Evolutionary conservation across 1,140 invertebrate species (phyloP).

Genomic region (Drosophila ficusphila): DNA sequence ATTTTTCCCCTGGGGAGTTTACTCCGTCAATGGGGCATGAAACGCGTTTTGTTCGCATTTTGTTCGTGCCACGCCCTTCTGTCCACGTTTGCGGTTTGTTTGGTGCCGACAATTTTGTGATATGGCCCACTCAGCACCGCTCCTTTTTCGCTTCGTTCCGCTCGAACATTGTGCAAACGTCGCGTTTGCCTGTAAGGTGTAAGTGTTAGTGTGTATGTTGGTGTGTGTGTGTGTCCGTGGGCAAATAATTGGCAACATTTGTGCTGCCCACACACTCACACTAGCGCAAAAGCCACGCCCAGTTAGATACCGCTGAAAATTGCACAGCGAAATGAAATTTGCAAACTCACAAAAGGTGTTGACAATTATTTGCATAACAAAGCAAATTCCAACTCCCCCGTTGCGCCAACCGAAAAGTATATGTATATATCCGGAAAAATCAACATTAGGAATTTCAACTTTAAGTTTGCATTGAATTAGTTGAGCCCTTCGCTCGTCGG

Average conservation of each 20-base stretch:
- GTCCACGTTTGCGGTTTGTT: constrained; percentile 67
- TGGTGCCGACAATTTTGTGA: constrained; percentile 59
- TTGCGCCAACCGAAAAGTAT: constrained; percentile 16
- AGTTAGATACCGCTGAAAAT: constrained; percentile 56
- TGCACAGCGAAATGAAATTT: constrained; percentile 68
- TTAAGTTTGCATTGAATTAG: constrained; percentile 44
- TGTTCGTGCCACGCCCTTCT: constrained; percentile 60
- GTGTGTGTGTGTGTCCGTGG: constrained; percentile 32
- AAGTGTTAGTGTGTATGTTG: neutral
- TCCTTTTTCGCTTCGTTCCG: constrained; percentile 29
- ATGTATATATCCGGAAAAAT: constrained; percentile 31
- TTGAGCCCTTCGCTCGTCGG: constrained; percentile 1
- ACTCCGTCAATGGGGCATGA: constrained; percentile 70
- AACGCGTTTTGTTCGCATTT: constrained; percentile 73
- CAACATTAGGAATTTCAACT: constrained; percentile 51
- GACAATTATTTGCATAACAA: constrained; percentile 79
- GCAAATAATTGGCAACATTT: constrained; percentile 76
- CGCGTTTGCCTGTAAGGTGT: constrained; percentile 24
- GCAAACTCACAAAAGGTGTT: constrained; percentile 74
- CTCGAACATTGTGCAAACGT: constrained; percentile 49
- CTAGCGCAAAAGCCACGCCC: constrained; percentile 39
- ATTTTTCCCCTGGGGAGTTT: neutral
- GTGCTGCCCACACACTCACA: constrained; percentile 52
- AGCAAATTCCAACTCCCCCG: constrained; percentile 40
- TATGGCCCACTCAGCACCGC: constrained; percentile 17